phyloP scores from a whole-genome alignment of 37 sponge, comb jelly and placozoan genomes.

The Amphimedon queenslandica region DNA sequence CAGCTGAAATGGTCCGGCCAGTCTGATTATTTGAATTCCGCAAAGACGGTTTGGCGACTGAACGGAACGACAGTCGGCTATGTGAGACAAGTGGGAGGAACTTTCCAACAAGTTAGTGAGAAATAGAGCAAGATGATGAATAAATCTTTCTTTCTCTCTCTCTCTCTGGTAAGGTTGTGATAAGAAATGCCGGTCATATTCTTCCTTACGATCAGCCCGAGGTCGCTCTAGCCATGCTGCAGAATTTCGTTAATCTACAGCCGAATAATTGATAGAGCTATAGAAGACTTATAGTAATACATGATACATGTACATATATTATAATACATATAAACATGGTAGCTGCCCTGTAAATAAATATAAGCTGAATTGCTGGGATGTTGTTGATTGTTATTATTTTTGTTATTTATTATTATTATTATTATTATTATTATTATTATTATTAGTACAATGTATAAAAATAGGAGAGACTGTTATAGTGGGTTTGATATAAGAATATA shows the following conservation, averaged over 20 bases:
- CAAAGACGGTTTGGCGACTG: slow-evolving; percentile 62
- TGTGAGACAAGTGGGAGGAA: slow-evolving; percentile 44
- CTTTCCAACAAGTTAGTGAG: slow-evolving; percentile 65
- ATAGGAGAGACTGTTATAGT: too few species aligned
- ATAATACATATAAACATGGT: not conserved
- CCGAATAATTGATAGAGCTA: not conserved
- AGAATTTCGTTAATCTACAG: slow-evolving; percentile 52
- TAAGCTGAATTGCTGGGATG: too few species aligned
- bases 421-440: too few species aligned
- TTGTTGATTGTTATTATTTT: too few species aligned
- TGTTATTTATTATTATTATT: too few species aligned
- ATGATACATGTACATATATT: not conserved
- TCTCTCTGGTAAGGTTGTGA: slow-evolving; percentile 41
- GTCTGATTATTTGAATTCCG: slow-evolving; percentile 41
- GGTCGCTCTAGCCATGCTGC: slow-evolving; percentile 58
- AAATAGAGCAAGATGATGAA: too few species aligned
- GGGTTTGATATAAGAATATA: too few species aligned
- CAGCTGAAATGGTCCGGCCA: slow-evolving; percentile 73
- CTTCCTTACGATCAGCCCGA: slow-evolving; percentile 88
- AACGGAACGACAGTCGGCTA: slow-evolving; percentile 67
- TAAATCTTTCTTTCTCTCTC: not conserved
- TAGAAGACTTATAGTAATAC: not conserved
- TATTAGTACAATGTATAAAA: too few species aligned
- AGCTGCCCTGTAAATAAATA: not conserved
- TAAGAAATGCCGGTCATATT: slow-evolving; percentile 82